phyloP scores from a whole-genome alignment of 1,140 invertebrate genomes.

The Hyposmocoma kahamanoa region DNA sequence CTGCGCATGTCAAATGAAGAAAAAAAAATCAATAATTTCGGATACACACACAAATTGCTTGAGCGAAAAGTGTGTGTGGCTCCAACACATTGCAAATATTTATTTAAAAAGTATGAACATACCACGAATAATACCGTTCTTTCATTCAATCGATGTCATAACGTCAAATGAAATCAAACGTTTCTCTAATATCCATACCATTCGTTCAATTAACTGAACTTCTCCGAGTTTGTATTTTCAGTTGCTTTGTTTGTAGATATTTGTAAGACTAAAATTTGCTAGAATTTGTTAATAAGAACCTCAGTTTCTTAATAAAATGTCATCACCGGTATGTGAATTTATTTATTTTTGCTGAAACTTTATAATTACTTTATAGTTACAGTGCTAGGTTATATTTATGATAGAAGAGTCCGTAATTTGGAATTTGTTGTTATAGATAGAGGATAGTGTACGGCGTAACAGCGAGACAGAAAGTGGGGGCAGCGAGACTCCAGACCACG shows the following conservation, averaged over 20 bases:
- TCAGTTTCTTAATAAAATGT: constrained; percentile 32
- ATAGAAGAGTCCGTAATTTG: background rate
- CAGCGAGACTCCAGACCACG: constrained; percentile 68
- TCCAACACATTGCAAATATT: too few relatives aligned
- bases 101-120: too few relatives aligned
- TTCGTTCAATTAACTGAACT: constrained; percentile 5
- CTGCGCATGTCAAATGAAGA: background rate
- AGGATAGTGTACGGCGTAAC: constrained; percentile 58
- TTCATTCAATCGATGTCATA: too few relatives aligned
- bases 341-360: too few relatives aligned
- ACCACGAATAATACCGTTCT: too few relatives aligned
- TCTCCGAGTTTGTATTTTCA: constrained; percentile 14
- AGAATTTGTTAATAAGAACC: background rate
- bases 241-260: constrained; percentile 19
- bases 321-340: constrained; percentile 51
- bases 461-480: constrained; percentile 61
- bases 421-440: constrained; percentile 23
- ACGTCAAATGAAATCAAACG: too few relatives aligned
- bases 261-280: constrained; percentile 6
- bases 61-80: background rate
- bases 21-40: background rate
- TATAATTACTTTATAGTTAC: background rate
- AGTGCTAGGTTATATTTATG: background rate
- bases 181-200: background rate
- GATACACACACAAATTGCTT: background rate